Evolutionary conservation across 2,888 invertebrate species (phyloP).

Genomic region (Bruchidius siliquastri): DNA sequence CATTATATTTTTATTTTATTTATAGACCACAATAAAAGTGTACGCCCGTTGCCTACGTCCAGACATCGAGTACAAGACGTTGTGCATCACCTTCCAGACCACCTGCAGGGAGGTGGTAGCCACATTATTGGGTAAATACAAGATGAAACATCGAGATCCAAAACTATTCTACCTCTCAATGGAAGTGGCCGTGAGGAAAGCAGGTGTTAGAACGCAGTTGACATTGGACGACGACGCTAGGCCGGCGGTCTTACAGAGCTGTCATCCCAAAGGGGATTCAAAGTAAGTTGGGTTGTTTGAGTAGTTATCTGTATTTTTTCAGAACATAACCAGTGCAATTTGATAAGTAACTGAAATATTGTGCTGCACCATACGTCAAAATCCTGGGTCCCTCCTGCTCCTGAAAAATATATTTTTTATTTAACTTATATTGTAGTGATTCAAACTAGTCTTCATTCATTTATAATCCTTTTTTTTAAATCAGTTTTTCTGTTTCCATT

Average conservation of each 20-base stretch:
- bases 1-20: conserved; percentile 28
- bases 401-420: too few species aligned
- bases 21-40: conserved; percentile 87
- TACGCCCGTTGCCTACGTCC: conserved; percentile 84
- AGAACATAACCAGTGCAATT: background rate
- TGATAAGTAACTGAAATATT: too few species aligned
- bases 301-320: background rate
- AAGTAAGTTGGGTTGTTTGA: conserved; percentile 56
- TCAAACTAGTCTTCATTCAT: too few species aligned
- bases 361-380: too few species aligned
- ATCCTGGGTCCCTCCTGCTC: too few species aligned
- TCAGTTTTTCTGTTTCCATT: too few species aligned
- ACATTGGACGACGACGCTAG: conserved; percentile 83
- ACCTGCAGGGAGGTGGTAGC: conserved; percentile 82
- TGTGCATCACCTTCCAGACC: conserved; percentile 84
- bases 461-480: too few species aligned
- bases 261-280: conserved; percentile 90
- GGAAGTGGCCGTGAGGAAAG: conserved; percentile 85
- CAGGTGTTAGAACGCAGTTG: conserved; percentile 75
- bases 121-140: conserved; percentile 75
- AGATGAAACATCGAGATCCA: conserved; percentile 89
- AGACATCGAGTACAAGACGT: conserved; percentile 93
- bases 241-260: conserved; percentile 87
- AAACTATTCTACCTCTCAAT: conserved; percentile 90
- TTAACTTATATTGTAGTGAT: too few species aligned